A percentile compares a stretch with the other conserved stretches of the same genome.
These are phyloP conservation scores for Cephus sareptanus DNA, from an alignment of 2,888 invertebrate genomes.

Conservation along the genomic window DNA sequence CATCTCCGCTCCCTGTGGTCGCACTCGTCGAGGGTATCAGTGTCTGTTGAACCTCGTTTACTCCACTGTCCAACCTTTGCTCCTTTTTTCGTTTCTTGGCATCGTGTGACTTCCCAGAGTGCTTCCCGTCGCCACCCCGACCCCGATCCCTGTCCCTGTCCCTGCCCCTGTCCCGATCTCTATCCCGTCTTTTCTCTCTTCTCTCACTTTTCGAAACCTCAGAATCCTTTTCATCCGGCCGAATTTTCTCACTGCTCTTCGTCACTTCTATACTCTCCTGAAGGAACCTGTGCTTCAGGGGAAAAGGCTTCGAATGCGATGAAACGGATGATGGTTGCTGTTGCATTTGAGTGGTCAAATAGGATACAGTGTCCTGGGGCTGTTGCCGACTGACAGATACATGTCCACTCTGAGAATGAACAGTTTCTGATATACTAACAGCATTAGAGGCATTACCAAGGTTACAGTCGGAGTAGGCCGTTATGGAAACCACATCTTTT, in stretches of 20 bases:
- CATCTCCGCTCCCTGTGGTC: neutral
- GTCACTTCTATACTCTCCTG: slow-evolving; percentile 44
- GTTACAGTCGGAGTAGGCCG: slow-evolving; percentile 49
- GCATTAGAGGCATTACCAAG: slow-evolving; percentile 10
- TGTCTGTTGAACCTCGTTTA: neutral
- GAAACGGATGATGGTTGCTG: slow-evolving; percentile 4
- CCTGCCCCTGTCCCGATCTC: neutral
- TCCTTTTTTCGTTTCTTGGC: slow-evolving; percentile 52
- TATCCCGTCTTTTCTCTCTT: slow-evolving; percentile 39
- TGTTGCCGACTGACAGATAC: neutral
- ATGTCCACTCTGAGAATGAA: slow-evolving; percentile 28
- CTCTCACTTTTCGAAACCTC: slow-evolving; percentile 47
- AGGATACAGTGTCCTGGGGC: neutral
- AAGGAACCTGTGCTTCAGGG: slow-evolving; percentile 49
- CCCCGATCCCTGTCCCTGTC: no score
- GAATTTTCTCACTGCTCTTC: slow-evolving; percentile 36
- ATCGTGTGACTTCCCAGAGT: slow-evolving; percentile 36
- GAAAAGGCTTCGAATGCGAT: slow-evolving; percentile 35
- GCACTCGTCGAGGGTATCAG: neutral
- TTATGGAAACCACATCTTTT: slow-evolving; percentile 59
- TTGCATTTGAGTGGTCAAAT: neutral
- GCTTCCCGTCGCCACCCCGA: slow-evolving; percentile 29
- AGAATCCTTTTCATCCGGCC: slow-evolving; percentile 40
- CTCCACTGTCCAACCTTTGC: slow-evolving; percentile 26
- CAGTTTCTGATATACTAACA: slow-evolving; percentile 1